These are phyloP conservation scores for Toxotes jaculatrix DNA, from an alignment of 2,113 vertebrate species.

Conservation along the genomic window DNA sequence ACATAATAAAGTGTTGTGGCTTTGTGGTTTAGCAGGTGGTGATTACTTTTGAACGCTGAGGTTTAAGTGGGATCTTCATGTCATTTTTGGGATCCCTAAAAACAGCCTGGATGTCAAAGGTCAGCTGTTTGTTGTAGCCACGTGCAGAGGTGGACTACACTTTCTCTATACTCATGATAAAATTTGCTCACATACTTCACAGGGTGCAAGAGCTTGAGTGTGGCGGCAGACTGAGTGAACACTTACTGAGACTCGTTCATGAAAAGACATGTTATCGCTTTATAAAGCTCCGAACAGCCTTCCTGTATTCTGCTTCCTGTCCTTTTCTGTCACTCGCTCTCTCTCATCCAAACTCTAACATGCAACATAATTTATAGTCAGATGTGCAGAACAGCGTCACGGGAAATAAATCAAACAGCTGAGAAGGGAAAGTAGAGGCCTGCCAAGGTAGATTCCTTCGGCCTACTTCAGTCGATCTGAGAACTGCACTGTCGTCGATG, in stretches of 20 bases:
- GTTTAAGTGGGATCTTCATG: neutral
- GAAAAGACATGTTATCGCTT: neutral
- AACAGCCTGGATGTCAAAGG: slow-evolving; percentile 11
- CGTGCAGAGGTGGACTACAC: neutral
- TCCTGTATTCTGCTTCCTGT: slow-evolving; percentile 5
- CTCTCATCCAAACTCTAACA: slow-evolving; percentile 34
- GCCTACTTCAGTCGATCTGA: slow-evolving; percentile 7
- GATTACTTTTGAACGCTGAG: slow-evolving; percentile 27
- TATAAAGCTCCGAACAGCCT: slow-evolving; percentile 19
- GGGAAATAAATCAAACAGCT: slow-evolving; percentile 68
- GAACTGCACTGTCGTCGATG: neutral
- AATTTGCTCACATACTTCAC: neutral
- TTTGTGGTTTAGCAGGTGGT: slow-evolving; percentile 40
- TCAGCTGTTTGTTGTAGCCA: slow-evolving; percentile 33
- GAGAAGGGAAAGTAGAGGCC: slow-evolving; percentile 47
- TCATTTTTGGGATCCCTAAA: neutral
- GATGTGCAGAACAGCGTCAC: slow-evolving; percentile 54
- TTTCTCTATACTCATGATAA: no score
- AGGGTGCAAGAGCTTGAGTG: neutral
- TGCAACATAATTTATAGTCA: slow-evolving; percentile 57
- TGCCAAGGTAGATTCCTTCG: slow-evolving; percentile 54
- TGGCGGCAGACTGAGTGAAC: neutral
- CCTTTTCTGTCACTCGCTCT: neutral
- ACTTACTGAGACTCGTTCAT: neutral
- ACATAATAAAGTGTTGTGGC: slow-evolving; percentile 6